Evolutionary conservation across 2,888 invertebrate species (phyloP).

Genomic region (Celastrina argiolus): DNA sequence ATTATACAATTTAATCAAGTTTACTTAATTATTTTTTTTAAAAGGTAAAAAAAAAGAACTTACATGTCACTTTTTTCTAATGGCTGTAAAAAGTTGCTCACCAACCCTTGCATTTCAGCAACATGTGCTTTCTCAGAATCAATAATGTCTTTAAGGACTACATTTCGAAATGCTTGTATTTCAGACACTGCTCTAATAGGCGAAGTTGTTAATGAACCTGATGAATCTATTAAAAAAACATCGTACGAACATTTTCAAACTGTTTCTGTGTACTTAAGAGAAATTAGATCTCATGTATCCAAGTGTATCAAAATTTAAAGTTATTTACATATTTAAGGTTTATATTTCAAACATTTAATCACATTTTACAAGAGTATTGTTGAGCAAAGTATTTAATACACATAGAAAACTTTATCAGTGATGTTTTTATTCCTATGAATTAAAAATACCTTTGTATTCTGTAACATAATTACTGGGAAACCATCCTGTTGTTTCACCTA

Average conservation of each 20-base stretch:
- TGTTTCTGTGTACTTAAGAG: background rate
- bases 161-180: conserved; percentile 87
- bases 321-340: too few relatives aligned
- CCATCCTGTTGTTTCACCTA: conserved; percentile 97
- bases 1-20: background rate
- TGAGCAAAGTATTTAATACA: too few relatives aligned
- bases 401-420: background rate
- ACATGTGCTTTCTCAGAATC: conserved; percentile 96
- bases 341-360: too few relatives aligned
- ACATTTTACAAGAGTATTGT: too few relatives aligned
- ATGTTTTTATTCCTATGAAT: background rate
- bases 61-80: conserved; percentile 92
- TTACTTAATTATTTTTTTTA: too few relatives aligned
- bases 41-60: conserved; percentile 67
- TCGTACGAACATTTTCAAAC: background rate
- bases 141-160: conserved; percentile 92
- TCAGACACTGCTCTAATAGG: conserved; percentile 82
- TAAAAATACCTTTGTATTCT: conserved; percentile 83
- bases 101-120: conserved; percentile 90
- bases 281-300: background rate
- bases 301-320: background rate
- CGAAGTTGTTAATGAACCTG: conserved; percentile 79
- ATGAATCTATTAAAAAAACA: conserved; percentile 58
- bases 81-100: conserved; percentile 92
- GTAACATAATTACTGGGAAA: conserved; percentile 98